Percentiles rank a stretch among this genome's conserved stretches.
Conservation (phyloP, 2,797 vertebrate genomes). For the Trichosurus vulpecula region DNA sequence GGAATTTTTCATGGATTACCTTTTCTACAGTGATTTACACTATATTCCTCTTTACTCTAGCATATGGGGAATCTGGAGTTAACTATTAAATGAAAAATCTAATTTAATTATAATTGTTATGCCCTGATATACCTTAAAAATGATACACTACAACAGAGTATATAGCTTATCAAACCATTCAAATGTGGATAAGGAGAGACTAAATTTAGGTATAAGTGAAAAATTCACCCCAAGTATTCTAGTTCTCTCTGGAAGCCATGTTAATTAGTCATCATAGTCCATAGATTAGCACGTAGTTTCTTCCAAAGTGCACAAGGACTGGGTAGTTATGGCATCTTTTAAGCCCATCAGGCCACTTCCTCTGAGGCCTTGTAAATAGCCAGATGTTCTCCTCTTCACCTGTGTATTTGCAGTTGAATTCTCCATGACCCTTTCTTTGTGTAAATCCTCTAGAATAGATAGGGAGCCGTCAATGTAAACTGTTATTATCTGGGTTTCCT, state of each 20-base stretch:
- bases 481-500: constrained; percentile 32
- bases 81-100: constrained; percentile 57
- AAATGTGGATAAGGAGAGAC: constrained; percentile 54
- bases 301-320: constrained; percentile 56
- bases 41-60: not conserved
- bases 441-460: constrained; percentile 79
- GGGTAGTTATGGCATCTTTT: constrained; percentile 77
- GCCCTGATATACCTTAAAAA: constrained; percentile 10
- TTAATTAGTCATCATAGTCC: constrained; percentile 80
- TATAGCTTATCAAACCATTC: constrained; percentile 31
- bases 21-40: not conserved
- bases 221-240: constrained; percentile 66
- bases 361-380: constrained; percentile 85
- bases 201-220: constrained; percentile 55
- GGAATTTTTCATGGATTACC: not conserved
- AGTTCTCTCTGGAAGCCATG: constrained; percentile 78
- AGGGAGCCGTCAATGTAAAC: constrained; percentile 40
- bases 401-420: constrained; percentile 69
- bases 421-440: constrained; percentile 70
- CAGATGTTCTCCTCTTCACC: constrained; percentile 86
- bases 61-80: constrained; percentile 26
- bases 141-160: constrained; percentile 6
- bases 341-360: constrained; percentile 88
- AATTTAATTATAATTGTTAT: constrained; percentile 23
- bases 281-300: constrained; percentile 74